A percentile compares a stretch with the other conserved stretches of the same genome.
Conservation (phyloP, 2,888 invertebrate species). For the Thysanoteuthis rhombus region DNA sequence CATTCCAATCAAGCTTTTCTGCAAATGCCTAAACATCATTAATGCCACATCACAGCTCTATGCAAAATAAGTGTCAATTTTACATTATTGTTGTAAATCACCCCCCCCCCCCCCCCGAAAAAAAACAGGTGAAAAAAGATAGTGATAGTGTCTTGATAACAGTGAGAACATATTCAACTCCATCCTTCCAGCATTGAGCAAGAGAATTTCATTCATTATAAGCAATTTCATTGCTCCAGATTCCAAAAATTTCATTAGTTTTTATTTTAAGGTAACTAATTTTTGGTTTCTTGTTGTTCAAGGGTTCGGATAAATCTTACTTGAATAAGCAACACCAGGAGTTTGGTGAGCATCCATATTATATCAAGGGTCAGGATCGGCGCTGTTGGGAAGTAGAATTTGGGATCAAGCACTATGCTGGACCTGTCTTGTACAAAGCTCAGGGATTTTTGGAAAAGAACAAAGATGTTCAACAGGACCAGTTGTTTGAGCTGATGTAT, state of each 20-base stretch:
- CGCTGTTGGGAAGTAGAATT: conserved; percentile 59
- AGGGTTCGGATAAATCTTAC: conserved; percentile 61
- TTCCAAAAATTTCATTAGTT: neutral
- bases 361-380: conserved; percentile 57
- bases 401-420: conserved; percentile 60
- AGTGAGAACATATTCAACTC: neutral
- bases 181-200: neutral
- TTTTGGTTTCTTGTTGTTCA: conserved; percentile 13
- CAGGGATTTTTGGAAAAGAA: conserved; percentile 62
- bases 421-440: conserved; percentile 53
- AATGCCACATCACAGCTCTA: too few relatives aligned
- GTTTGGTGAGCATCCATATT: conserved; percentile 51
- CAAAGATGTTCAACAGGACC: conserved; percentile 62
- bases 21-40: too few relatives aligned
- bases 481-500: conserved; percentile 61
- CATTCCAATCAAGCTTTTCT: too few relatives aligned
- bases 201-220: neutral
- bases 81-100: too few relatives aligned
- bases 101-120: too few relatives aligned
- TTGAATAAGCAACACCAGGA: conserved; percentile 58
- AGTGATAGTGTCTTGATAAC: too few relatives aligned
- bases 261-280: neutral
- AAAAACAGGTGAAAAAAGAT: too few relatives aligned
- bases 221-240: neutral
- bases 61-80: too few relatives aligned